Base-by-base conservation (phyloP, 1,140 invertebrate genomes). In the Bombus turneri region DNA sequence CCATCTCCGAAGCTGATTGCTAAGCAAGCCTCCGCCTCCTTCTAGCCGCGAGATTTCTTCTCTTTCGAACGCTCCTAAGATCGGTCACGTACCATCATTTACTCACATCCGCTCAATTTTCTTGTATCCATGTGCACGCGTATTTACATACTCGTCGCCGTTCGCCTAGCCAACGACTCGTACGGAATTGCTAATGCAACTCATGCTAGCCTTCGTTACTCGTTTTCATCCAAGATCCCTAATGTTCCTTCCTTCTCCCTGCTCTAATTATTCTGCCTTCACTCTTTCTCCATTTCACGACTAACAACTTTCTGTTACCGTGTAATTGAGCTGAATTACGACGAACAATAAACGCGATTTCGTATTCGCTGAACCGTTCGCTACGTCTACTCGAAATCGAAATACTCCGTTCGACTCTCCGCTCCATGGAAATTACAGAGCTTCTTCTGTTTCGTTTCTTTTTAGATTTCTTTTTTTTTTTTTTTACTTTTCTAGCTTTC, bases 1-100 rank as follows among this genome's bases (percentile, higher is more conserved):
- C 25, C 34, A 62, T 39, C 41, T 37, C 3, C 34, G 43, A 69
- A 62, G 13, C 39, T 34, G 34, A 43, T 83, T 79, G 66, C 41
- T 41, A 34, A 57, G n/a, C 73, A 62, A 62, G 39, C 28, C 43
- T 41, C 47, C 64, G 15, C 22, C 12, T 41, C n/a, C 37, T 75
- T n/a, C n/a, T 62, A 47, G 37, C 37, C 39, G 34, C n/a, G 41
- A 25, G 41, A 75, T 68, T 71, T 43, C 22, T 47, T 37, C 59
- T 80, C 71, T 72, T 68, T 18, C 25, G 66, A 62, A 68, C 53
- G 28, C 34, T 59, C 6, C 22, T 47, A 69, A 81, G 81, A 86
- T 86, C 86, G 69, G 75, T 84, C 86, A 86, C 86, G 81, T 86
- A 84, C 75, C 57, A 79, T 84, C 86, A 83, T 86, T 86, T 74